phyloP scores from a whole-genome alignment of 2,888 invertebrate species.

The Acrocera orbiculus region DNA sequence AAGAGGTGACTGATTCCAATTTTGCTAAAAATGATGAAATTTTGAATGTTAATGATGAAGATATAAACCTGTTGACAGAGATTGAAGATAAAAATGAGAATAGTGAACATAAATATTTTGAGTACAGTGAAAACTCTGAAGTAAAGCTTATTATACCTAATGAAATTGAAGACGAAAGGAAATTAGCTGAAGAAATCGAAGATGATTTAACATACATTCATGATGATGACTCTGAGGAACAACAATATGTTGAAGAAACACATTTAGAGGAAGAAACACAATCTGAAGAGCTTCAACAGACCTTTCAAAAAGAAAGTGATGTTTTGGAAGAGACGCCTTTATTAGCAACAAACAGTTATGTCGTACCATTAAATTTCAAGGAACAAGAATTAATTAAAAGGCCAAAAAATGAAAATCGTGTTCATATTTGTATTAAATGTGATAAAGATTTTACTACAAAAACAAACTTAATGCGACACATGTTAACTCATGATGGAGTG shows the following conservation, averaged over 20 bases:
- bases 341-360: too few relatives aligned
- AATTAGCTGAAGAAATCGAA: not conserved
- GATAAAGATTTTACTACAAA: constrained; percentile 24
- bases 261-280: constrained; percentile 5
- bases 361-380: not conserved
- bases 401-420: constrained; percentile 5
- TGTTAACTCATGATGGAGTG: constrained; percentile 21
- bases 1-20: constrained; percentile 16
- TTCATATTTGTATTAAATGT: constrained; percentile 19
- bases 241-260: not conserved
- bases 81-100: constrained; percentile 3
- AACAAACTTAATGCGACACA: constrained; percentile 23
- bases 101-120: too few relatives aligned
- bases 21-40: not conserved
- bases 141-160: too few relatives aligned
- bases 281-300: constrained; percentile 1
- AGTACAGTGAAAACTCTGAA: too few relatives aligned
- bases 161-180: constrained; percentile 8
- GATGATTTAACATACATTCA: not conserved
- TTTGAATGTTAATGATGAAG: constrained; percentile 10
- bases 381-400: constrained; percentile 1
- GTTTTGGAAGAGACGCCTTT: not conserved
- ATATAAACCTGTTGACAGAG: constrained; percentile 6
- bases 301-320: not conserved
- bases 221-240: constrained; percentile 1